Percentiles rank a stretch among this genome's conserved stretches.
Evolutionary conservation across 1,140 invertebrate genomes (phyloP).

Genomic region (Nasonia vitripennis): DNA sequence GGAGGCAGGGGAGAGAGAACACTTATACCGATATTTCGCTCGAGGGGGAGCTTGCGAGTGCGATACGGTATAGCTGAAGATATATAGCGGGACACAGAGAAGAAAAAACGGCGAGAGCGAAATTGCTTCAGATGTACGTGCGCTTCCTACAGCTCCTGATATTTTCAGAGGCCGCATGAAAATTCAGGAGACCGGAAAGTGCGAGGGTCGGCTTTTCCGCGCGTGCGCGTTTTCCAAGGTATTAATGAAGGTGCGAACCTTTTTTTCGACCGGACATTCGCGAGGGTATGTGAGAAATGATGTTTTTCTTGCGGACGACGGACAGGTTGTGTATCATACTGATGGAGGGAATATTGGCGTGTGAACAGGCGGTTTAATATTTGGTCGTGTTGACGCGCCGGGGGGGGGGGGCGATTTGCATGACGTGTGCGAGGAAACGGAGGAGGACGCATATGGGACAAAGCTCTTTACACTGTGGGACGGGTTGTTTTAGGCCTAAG

Average conservation of each 20-base stretch:
- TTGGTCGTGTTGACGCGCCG: neutral
- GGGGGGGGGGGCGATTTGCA: too few species aligned
- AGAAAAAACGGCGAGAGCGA: neutral
- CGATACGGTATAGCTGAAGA: neutral
- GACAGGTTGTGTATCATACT: too few species aligned
- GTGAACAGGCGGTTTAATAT: neutral
- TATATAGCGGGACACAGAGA: too few species aligned
- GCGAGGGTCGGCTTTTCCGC: neutral
- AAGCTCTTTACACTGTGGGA: too few species aligned
- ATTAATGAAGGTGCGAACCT: neutral
- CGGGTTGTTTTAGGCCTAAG: neutral
- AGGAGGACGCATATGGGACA: too few species aligned
- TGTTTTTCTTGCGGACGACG: neutral
- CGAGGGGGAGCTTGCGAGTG: too few species aligned
- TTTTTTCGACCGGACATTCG: neutral
- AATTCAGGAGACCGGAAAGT: neutral
- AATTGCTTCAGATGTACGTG: neutral
- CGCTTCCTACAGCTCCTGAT: neutral
- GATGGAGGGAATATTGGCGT: neutral
- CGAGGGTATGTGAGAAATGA: neutral
- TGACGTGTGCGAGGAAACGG: too few species aligned
- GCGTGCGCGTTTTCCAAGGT: neutral
- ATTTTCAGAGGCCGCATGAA: neutral
- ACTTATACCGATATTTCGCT: too few species aligned
- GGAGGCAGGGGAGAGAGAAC: too few species aligned